Evolutionary conservation across 2,888 invertebrate species (phyloP), one percentile per base, ranked within the genome.

Genomic region (Rhaphigaster nebulosa): DNA sequence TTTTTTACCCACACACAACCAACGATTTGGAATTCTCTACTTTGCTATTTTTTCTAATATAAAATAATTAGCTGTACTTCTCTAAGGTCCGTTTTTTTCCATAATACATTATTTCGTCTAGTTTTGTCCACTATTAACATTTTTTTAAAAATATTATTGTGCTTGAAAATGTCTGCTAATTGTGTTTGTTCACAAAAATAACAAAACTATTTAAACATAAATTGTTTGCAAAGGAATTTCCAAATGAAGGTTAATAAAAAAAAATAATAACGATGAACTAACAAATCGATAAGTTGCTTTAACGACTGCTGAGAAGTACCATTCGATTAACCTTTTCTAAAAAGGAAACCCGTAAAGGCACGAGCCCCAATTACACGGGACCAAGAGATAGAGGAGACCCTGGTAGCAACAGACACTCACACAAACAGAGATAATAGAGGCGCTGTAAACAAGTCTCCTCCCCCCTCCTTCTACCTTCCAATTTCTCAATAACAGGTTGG

Each of bases 401-500:
- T 38, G 76, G 38, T 34, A 20, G 5, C 38, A 38, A 76, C 76
- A 60, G 60, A 13, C 60, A 60, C 60, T n/a, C 56, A 56, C 56
- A 38, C 76, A 76, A 76, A 76, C 76, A 76, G 41, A 34, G 80
- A 45, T 80, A 80, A 80, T 80, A 80, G 80, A 45, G 41, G 41
- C 80, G 80, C 41, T 80, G 80, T 80, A 80, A 80, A 80, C 80
- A 80, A 80, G 65, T 45, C 80, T n/a, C 5, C 65, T n/a, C 34
- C 1, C 70, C 41, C 80, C 80, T 23, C 80, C 23, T 5, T 26
- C 80, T 6, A 6, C 41, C 80, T 80, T 80, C 80, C 80, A 80
- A 80, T 80, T 80, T 80, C 80, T 80, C 80, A 80, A 80, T 80
- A 80, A 80, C 80, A 80, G 80, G 80, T 80, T 80, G 80, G 80